A percentile compares a stretch with the other conserved stretches of the same genome.
Evolutionary conservation across 2,113 vertebrate genomes (phyloP).

Genomic region (Centrocercus urophasianus): DNA sequence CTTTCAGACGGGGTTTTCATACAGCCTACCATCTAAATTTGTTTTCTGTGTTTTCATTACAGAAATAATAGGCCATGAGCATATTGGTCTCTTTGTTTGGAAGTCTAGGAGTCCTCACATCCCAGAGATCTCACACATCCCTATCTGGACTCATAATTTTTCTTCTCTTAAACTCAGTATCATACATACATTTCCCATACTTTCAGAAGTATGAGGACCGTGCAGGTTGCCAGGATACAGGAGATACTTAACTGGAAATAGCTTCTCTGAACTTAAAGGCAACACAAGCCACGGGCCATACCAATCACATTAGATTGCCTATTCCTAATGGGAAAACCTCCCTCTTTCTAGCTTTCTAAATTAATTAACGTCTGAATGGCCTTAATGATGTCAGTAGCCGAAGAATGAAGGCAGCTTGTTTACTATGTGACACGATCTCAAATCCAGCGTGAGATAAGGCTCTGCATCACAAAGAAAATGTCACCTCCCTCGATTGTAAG

Average conservation of each 20-base stretch:
- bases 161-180: not conserved
- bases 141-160: not conserved
- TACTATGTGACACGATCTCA: not conserved
- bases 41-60: not conserved
- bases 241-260: not conserved
- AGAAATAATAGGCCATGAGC: not conserved
- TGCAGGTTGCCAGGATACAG: slow-evolving; percentile 1
- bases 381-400: not conserved
- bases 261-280: slow-evolving; percentile 13
- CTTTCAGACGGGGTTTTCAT: not conserved
- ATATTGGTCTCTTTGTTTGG: not conserved
- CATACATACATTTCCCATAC: not conserved
- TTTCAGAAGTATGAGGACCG: not conserved
- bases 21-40: not conserved
- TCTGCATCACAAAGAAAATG: not conserved
- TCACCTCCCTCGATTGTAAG: not conserved
- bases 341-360: not conserved
- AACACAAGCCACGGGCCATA: not conserved
- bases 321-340: slow-evolving; percentile 15
- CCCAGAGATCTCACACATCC: not conserved
- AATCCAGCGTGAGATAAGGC: not conserved
- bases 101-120: not conserved
- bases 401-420: slow-evolving; percentile 9
- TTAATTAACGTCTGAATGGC: slow-evolving; percentile 27
- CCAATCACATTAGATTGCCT: not conserved